Percentiles rank a stretch among this genome's conserved stretches.
Evolutionary conservation across 2,113 vertebrate species (phyloP).

Genomic region (Cettia cetti): DNA sequence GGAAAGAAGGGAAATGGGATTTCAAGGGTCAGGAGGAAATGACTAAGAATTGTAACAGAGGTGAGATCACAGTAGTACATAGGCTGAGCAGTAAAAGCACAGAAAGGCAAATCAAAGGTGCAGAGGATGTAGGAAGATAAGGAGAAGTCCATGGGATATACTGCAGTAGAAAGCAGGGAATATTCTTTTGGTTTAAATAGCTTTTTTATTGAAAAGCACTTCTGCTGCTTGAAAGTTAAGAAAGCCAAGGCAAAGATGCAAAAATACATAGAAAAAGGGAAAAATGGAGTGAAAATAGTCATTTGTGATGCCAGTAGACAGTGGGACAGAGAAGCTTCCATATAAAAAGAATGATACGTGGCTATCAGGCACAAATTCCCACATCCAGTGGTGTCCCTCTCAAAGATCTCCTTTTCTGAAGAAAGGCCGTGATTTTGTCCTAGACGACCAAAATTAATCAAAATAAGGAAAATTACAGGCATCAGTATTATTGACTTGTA

Average conservation of each 20-base stretch:
- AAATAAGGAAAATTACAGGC: not conserved
- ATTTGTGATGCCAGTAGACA: not conserved
- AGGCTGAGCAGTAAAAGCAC: not conserved
- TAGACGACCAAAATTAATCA: not conserved
- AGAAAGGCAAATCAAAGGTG: not conserved
- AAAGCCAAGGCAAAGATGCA: not conserved
- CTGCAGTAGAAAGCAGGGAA: not conserved
- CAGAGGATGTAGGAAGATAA: not conserved
- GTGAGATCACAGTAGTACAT: not conserved
- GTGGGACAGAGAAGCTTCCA: not conserved
- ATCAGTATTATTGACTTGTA: not conserved
- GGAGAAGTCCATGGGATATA: not conserved
- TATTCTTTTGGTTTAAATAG: not conserved
- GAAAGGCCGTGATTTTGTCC: not conserved
- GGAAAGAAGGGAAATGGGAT: not conserved
- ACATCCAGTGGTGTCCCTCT: not conserved
- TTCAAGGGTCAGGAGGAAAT: conserved; percentile 6
- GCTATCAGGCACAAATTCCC: not conserved
- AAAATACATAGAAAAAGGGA: not conserved
- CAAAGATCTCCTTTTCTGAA: not conserved
- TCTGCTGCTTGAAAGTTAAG: not conserved
- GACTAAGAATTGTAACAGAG: not conserved
- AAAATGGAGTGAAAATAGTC: not conserved
- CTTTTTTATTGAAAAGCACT: not conserved
- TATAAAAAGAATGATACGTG: not conserved